Evolutionary conservation across 2,113 vertebrate genomes (phyloP), one percentile per base, ranked within the genome.

Genomic region (Syngnathoides biaculeatus): DNA sequence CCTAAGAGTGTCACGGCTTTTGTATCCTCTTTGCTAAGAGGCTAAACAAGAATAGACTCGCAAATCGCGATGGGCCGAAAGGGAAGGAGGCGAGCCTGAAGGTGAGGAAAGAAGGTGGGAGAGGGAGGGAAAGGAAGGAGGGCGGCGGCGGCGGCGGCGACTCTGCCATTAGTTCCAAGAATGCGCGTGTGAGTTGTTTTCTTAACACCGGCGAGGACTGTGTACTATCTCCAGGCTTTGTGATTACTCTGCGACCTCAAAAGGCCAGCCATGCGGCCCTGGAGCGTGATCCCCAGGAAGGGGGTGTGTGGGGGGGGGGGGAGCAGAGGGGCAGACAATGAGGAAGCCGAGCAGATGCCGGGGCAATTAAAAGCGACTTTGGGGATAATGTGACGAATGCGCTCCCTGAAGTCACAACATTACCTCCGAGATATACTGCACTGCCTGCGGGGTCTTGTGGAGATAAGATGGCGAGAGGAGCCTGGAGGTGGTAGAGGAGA

Each of bases 281-380:
- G 52, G 80, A 88, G 78, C 82, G 72, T 73, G 82, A 85, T 77
- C 86, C 84, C 19, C 59, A 65, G 71, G 65, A 42, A 67, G 63
- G 27, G 74, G 47, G 50, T 47, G 45, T 17, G 30, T 26, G 55
- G 35, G 38, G 66, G 2, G 43, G 35, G 20, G 63, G 12, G 19
- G 65, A 39, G 47, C 50, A 53, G 80, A 12, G 67, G 69, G 77
- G 71, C 63, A 82, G 81, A 82, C 80, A 62, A 76, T 65, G 68
- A 91, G 90, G 91, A 91, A 91, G 89, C 84, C 73, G 40, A 92
- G 91, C 92, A 93, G 91, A 92, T 93, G 92, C 90, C 83, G 71
- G 84, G 84, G 90, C 90, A 90, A 90, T 92, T 92, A 92, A 91
- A 91, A 91, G 84, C 74, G 69, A 89, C 68, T 65, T n/a, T n/a